These are phyloP conservation scores for Isaurus tuberculatus DNA, from an alignment of 92 coral and sea anemone genomes.

Conservation along the genomic window DNA sequence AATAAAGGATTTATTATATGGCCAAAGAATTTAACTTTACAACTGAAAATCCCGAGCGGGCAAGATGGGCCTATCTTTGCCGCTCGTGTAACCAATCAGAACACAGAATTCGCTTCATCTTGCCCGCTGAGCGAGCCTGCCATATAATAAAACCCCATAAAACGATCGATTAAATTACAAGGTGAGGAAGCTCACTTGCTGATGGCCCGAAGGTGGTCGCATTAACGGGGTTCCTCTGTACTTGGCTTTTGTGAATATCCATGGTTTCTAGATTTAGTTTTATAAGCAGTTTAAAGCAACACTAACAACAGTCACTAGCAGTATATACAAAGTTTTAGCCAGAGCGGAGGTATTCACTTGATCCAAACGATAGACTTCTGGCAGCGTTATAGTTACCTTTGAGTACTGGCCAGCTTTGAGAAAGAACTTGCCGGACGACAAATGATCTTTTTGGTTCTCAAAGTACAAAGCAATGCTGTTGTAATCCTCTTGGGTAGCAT, in stretches of 20 bases:
- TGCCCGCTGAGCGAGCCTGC: too few species aligned
- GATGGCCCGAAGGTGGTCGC: too few species aligned
- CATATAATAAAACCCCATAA: too few species aligned
- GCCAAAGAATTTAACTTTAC: too few species aligned
- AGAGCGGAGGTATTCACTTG: not conserved
- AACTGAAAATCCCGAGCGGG: too few species aligned
- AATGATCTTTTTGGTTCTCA: slow-evolving; percentile 94
- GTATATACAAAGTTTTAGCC: not conserved
- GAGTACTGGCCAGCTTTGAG: slow-evolving; percentile 81
- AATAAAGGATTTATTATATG: too few species aligned
- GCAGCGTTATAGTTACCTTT: slow-evolving; percentile 59
- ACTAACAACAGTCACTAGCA: not conserved
- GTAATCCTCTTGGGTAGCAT: slow-evolving; percentile 93
- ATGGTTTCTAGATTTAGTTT: not conserved
- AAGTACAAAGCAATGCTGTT: slow-evolving; percentile 96
- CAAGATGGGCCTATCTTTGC: too few species aligned
- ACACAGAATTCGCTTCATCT: too few species aligned
- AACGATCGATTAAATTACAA: too few species aligned
- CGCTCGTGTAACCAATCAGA: too few species aligned
- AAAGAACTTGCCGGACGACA: slow-evolving; percentile 96
- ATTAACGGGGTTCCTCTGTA: too few species aligned
- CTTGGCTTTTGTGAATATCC: not conserved
- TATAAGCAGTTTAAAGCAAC: not conserved
- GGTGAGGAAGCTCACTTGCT: not conserved
- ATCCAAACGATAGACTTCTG: not conserved